Evolutionary conservation across 1,140 invertebrate species (phyloP), one percentile per base, ranked within the genome.

Genomic region (Pachypeltis micranthus): DNA sequence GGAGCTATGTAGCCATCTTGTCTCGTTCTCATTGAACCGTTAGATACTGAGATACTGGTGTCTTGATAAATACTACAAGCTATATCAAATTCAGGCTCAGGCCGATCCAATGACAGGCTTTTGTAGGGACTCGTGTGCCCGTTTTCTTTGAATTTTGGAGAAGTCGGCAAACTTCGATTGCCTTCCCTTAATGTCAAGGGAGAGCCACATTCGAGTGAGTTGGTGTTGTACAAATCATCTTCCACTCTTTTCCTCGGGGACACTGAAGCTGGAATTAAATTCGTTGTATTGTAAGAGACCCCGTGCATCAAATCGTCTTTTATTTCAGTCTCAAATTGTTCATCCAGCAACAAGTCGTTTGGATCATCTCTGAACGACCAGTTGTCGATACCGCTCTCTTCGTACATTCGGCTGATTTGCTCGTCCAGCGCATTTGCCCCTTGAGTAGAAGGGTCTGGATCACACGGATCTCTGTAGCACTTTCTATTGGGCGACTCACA

Each of bases 381-480:
- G 69, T 82, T 85, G 65, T 88, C 85, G 51, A 80, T 70, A 39
- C 81, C 81, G 4, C 81, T 80, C 61, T 83, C 80, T 1, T 80
- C 76, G 65, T 85, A 86, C 55, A 87, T 80, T 70, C 82, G 81
- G 69, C 83, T 78, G 60, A 87, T 70, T 68, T 86, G 81, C 71
- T 86, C 82, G 67, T 86, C 84, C 67, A 86, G 81, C 64, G 81
- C 82, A 71, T 80, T 83, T 23, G 80, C 78, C 69, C 84, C 82
- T 72, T 85, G 24, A 25, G 27, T 57, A 2, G 55, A 25, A 3
- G 25, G 55, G 16, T 57, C 27, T 7, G 14, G 7, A 14, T 57
- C 82, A 16, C 79, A 77, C 34, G 71, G 51, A 80, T 81, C 1
- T 77, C 47, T 10, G 26, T 25, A 23, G 73, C 80, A 76, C 70